Percentiles rank a stretch among this genome's conserved stretches.
These are phyloP conservation scores for Porphyrio hochstetteri DNA, from an alignment of 2,113 vertebrate species.

Conservation along the genomic window DNA sequence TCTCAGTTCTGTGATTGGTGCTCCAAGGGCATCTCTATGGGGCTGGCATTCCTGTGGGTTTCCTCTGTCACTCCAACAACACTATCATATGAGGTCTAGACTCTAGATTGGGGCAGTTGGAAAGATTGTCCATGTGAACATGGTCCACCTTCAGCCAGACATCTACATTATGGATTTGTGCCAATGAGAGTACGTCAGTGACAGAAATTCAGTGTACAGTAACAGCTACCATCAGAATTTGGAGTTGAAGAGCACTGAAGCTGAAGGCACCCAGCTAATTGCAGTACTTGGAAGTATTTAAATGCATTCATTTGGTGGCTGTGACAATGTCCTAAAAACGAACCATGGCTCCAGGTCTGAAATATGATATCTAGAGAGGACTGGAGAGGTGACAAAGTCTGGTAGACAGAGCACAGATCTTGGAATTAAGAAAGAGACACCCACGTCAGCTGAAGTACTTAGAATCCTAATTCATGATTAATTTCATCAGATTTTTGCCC, in stretches of 20 bases:
- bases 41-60: neutral
- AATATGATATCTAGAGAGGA: neutral
- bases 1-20: neutral
- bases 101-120: neutral
- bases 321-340: neutral
- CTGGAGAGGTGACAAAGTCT: neutral
- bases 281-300: neutral
- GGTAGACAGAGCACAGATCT: neutral
- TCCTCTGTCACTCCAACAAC: neutral
- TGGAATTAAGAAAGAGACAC: neutral
- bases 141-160: neutral
- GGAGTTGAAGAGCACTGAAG: neutral
- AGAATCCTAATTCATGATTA: neutral
- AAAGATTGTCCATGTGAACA: neutral
- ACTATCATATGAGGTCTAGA: neutral
- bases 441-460: neutral
- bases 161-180: neutral
- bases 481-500: neutral
- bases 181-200: rapidly evolving
- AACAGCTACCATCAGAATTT: neutral
- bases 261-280: neutral
- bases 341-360: neutral
- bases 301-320: neutral
- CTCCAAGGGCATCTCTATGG: neutral
- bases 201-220: neutral